Percentiles rank a stretch among this genome's conserved stretches.
These are phyloP conservation scores for Andrena bicolor DNA, from an alignment of 2,888 invertebrate genomes.

Conservation along the genomic window DNA sequence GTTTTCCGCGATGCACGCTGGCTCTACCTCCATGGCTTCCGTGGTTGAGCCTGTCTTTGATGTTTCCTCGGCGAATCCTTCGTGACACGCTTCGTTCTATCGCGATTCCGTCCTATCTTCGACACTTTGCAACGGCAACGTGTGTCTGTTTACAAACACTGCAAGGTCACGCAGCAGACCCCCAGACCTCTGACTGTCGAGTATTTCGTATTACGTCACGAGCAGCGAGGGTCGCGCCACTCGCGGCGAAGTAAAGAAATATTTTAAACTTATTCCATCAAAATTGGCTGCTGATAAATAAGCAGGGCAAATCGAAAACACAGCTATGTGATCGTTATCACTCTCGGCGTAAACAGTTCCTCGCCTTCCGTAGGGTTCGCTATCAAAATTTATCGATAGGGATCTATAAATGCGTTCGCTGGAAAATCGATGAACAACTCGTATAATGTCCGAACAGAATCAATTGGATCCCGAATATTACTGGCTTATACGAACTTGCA, in stretches of 20 bases:
- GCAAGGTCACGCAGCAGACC: constrained; percentile 89
- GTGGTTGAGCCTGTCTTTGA: neutral
- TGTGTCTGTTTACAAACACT: constrained; percentile 92
- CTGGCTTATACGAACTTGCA: constrained; percentile 77
- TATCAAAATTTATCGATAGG: neutral
- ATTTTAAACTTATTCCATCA: constrained; percentile 2
- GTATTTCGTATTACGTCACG: constrained; percentile 69
- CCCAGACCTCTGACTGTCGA: constrained; percentile 65
- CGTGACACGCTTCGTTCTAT: constrained; percentile 40
- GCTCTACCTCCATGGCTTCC: constrained; percentile 78
- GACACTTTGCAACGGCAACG: constrained; percentile 84
- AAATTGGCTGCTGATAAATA: constrained; percentile 9
- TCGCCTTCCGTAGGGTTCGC: neutral
- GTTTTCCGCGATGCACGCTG: constrained; percentile 80
- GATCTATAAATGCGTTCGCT: neutral
- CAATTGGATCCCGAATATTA: constrained; percentile 77
- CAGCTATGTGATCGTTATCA: neutral
- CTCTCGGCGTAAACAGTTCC: too few species aligned
- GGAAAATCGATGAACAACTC: neutral
- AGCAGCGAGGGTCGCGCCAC: constrained; percentile 34
- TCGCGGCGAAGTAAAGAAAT: neutral
- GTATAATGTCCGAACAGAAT: constrained; percentile 48
- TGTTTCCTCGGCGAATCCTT: constrained; percentile 25
- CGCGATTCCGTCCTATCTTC: constrained; percentile 52
- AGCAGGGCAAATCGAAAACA: neutral